Conservation (phyloP, 2,113 vertebrate genomes). For the Ploceus nigricollis region DNA sequence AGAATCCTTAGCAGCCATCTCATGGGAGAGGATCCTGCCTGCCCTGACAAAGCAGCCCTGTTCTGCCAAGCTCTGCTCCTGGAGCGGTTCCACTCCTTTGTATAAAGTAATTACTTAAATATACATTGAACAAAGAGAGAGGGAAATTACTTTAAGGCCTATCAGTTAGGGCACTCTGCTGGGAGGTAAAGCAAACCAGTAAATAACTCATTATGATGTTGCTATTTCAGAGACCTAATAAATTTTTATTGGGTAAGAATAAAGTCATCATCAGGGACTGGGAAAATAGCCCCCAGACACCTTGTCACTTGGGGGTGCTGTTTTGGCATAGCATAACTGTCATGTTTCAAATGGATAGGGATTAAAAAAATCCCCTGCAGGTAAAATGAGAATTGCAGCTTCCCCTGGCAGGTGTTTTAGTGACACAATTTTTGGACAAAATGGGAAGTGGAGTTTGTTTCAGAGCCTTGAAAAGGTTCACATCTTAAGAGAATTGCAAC, state of each 20-base stretch:
- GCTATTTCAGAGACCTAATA: background rate
- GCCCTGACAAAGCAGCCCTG: background rate
- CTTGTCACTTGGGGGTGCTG: background rate
- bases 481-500: background rate
- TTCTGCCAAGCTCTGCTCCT: conserved; percentile 14
- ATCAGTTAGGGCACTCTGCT: background rate
- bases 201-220: conserved; percentile 9
- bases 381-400: background rate
- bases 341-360: fast-evolving
- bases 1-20: background rate
- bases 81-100: conserved; percentile 43
- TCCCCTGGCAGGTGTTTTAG: background rate
- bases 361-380: background rate
- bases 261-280: background rate
- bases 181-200: conserved; percentile 12
- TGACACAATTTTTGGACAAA: background rate
- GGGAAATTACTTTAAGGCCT: conserved; percentile 30
- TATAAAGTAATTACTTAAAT: conserved; percentile 53
- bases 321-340: background rate
- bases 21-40: background rate
- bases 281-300: background rate
- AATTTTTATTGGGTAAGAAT: background rate
- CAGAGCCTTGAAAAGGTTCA: background rate
- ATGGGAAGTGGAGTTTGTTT: background rate
- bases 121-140: conserved; percentile 48